phyloP scores from a whole-genome alignment of 2,888 invertebrate species.

The Pseudococcus viburni region DNA sequence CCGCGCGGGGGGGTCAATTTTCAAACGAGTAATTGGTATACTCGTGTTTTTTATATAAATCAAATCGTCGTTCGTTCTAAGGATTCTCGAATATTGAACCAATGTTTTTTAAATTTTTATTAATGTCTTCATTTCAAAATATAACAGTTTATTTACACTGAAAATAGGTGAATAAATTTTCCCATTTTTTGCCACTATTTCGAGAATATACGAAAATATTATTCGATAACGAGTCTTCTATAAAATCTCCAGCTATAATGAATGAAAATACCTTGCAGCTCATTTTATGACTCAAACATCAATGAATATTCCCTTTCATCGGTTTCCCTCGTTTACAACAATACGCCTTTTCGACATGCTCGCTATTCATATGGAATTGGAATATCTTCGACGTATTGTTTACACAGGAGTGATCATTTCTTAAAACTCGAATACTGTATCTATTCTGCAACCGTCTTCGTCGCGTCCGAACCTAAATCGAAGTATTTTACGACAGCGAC shows the following conservation, averaged over 20 bases:
- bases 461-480: neutral
- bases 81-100: neutral
- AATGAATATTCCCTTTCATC: slow-evolving; percentile 21
- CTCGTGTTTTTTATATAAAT: neutral
- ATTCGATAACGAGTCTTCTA: too few species aligned
- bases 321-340: neutral
- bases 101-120: neutral
- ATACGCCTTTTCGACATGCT: slow-evolving; percentile 17
- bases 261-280: neutral
- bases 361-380: neutral
- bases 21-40: neutral
- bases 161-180: neutral
- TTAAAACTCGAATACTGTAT: neutral
- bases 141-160: too few species aligned
- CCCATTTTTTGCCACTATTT: neutral
- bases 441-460: neutral
- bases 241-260: neutral
- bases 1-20: neutral
- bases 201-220: neutral
- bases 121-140: slow-evolving; percentile 18
- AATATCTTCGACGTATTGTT: slow-evolving; percentile 31
- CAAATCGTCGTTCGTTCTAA: slow-evolving; percentile 12
- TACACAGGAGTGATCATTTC: slow-evolving; percentile 44
- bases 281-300: slow-evolving; percentile 10
- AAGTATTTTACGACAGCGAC: slow-evolving; percentile 25